Evolutionary conservation across 2,888 invertebrate genomes (phyloP).

Genomic region (Cephus sareptanus): DNA sequence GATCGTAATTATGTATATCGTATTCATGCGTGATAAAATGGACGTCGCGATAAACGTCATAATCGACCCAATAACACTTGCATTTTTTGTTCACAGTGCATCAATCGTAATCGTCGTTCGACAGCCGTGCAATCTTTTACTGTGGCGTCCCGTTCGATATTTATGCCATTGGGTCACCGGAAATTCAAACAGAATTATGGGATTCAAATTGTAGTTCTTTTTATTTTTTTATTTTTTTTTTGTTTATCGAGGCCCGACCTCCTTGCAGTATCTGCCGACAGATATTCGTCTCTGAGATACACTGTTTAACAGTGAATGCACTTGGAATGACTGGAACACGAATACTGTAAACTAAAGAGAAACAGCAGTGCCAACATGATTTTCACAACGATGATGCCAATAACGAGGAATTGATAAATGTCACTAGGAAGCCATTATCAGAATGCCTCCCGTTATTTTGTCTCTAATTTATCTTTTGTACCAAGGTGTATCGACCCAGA

Average conservation of each 20-base stretch:
- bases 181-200: background rate
- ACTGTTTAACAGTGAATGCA: constrained; percentile 18
- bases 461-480: background rate
- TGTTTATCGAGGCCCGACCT: background rate
- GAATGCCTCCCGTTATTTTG: background rate
- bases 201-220: background rate
- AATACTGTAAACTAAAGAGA: constrained; percentile 3
- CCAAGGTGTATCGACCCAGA: background rate
- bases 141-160: background rate
- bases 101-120: background rate
- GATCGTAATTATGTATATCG: background rate
- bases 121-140: background rate
- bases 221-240: background rate
- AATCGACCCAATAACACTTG: constrained; percentile 15
- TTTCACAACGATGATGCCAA: constrained; percentile 19
- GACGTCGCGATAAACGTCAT: constrained; percentile 15
- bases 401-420: constrained; percentile 20
- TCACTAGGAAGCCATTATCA: constrained; percentile 17
- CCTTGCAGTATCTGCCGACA: constrained; percentile 1
- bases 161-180: background rate
- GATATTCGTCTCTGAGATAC: constrained; percentile 28
- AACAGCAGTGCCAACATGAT: constrained; percentile 20
- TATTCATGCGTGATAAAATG: background rate
- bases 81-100: background rate
- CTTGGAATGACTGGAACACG: constrained; percentile 10